Conservation (phyloP, 2,113 vertebrate species). For the Octodon degus region DNA sequence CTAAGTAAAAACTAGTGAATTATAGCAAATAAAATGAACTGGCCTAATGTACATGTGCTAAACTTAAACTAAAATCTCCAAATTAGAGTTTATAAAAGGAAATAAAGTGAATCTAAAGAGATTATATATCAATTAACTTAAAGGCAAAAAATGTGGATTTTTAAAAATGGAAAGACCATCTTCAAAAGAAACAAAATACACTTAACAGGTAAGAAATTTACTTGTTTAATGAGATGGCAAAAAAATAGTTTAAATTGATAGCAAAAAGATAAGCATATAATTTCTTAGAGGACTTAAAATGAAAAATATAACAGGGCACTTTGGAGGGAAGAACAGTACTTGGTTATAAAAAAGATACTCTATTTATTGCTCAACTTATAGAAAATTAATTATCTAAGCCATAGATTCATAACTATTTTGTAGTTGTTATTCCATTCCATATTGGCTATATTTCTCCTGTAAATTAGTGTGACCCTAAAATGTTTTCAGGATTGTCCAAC, state of each 20-base stretch:
- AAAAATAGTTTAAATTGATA: constrained; percentile 18
- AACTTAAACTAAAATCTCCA: not conserved
- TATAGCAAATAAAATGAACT: constrained; percentile 8
- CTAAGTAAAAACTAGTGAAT: constrained; percentile 13
- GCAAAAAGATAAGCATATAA: constrained; percentile 29
- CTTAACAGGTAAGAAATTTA: constrained; percentile 28
- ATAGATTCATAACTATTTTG: not conserved
- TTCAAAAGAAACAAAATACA: constrained; percentile 53
- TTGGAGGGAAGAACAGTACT: not conserved
- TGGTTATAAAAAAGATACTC: constrained; percentile 36
- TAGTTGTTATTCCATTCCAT: constrained; percentile 44
- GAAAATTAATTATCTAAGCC: constrained; percentile 10
- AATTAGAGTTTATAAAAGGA: constrained; percentile 25
- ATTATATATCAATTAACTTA: constrained; percentile 48
- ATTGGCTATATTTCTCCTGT: constrained; percentile 67
- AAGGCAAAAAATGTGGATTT: constrained; percentile 44
- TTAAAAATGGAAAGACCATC: constrained; percentile 10
- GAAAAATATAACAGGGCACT: not conserved
- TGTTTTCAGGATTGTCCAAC: constrained; percentile 82
- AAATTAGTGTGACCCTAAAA: constrained; percentile 71
- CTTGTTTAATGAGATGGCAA: constrained; percentile 23
- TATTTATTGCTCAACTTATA: constrained; percentile 56
- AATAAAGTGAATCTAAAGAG: constrained; percentile 53
- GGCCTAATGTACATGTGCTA: not conserved
- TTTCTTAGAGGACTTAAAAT: constrained; percentile 30